A percentile compares a stretch with the other conserved stretches of the same genome.
These are phyloP conservation scores for Sciaenops ocellatus DNA, from an alignment of 2,797 vertebrate species.

Conservation along the genomic window DNA sequence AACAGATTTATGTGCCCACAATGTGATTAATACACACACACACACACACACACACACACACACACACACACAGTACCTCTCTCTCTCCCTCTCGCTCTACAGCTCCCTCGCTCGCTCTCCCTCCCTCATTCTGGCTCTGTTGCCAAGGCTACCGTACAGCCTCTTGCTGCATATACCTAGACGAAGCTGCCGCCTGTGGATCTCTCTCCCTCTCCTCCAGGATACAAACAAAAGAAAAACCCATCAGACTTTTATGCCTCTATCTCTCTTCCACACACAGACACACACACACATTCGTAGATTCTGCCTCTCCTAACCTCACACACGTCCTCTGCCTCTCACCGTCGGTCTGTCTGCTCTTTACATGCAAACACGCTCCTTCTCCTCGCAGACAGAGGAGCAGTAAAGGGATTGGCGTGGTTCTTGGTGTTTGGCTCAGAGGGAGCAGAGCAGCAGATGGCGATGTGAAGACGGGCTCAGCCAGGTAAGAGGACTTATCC, in stretches of 20 bases:
- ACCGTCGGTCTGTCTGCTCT: conserved; percentile 43
- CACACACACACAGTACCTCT: background rate
- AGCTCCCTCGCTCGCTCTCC: conserved; percentile 47
- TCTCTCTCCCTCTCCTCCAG: conserved; percentile 76
- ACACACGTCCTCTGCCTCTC: conserved; percentile 42
- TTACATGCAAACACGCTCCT: conserved; percentile 62
- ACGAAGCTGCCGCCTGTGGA: conserved; percentile 83
- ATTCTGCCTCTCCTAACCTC: conserved; percentile 58
- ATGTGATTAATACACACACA: conserved; percentile 61
- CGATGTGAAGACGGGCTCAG: conserved; percentile 75
- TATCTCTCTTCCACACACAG: conserved; percentile 44
- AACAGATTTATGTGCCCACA: conserved; percentile 51
- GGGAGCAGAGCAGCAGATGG: conserved; percentile 72
- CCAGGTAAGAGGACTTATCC: conserved; percentile 82
- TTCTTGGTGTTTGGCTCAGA: conserved; percentile 68
- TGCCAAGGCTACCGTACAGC: conserved; percentile 88
- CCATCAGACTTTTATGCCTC: conserved; percentile 67
- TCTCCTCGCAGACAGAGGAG: conserved; percentile 66
- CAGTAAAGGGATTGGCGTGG: conserved; percentile 72
- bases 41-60: conserved; percentile 21
- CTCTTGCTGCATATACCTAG: conserved; percentile 87
- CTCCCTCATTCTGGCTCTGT: conserved; percentile 82
- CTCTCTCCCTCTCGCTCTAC: conserved; percentile 46
- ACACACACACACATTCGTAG: conserved; percentile 29
- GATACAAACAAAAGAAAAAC: conserved; percentile 82